A percentile compares a stretch with the other conserved stretches of the same genome.
Conservation (phyloP, 2,888 invertebrate species). For the Apoderus coryli region DNA sequence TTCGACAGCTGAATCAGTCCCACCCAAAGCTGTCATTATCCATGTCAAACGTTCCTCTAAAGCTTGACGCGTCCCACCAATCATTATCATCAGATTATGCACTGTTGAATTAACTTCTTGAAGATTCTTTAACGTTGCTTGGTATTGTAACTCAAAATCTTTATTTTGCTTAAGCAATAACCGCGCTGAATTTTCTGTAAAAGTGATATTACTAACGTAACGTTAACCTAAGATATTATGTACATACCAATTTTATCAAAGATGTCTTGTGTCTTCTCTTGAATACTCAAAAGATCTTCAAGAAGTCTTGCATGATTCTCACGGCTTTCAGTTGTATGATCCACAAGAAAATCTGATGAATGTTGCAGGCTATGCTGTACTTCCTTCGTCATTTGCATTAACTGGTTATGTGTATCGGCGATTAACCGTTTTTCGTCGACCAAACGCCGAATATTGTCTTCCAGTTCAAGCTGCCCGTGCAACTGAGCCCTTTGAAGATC, state of each 20-base stretch:
- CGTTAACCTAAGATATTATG: not conserved
- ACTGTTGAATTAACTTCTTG: slow-evolving; percentile 39
- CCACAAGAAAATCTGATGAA: slow-evolving; percentile 35
- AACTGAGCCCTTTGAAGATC: slow-evolving; percentile 35
- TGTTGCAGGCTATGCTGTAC: slow-evolving; percentile 40
- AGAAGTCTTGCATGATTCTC: slow-evolving; percentile 40
- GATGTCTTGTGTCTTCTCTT: slow-evolving; percentile 37
- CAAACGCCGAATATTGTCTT: slow-evolving; percentile 40
- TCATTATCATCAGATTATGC: slow-evolving; percentile 27
- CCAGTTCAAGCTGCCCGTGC: slow-evolving; percentile 36
- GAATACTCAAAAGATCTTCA: slow-evolving; percentile 38
- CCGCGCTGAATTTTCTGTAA: slow-evolving; percentile 30
- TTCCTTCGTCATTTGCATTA: slow-evolving; percentile 38
- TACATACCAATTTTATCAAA: slow-evolving; percentile 39
- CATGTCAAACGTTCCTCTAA: slow-evolving; percentile 28
- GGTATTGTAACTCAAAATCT: slow-evolving; percentile 34
- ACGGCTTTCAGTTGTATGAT: slow-evolving; percentile 35
- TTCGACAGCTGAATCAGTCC: slow-evolving; percentile 29
- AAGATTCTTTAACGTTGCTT: slow-evolving; percentile 35
- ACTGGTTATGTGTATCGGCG: slow-evolving; percentile 39
- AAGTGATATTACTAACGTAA: not conserved
- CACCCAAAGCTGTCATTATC: slow-evolving; percentile 23
- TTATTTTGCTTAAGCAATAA: slow-evolving; percentile 35
- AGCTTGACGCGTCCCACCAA: slow-evolving; percentile 26
- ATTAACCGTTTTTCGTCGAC: slow-evolving; percentile 45